Base-by-base conservation (phyloP, 2,797 vertebrate genomes). In the Discoglossus pictus region DNA sequence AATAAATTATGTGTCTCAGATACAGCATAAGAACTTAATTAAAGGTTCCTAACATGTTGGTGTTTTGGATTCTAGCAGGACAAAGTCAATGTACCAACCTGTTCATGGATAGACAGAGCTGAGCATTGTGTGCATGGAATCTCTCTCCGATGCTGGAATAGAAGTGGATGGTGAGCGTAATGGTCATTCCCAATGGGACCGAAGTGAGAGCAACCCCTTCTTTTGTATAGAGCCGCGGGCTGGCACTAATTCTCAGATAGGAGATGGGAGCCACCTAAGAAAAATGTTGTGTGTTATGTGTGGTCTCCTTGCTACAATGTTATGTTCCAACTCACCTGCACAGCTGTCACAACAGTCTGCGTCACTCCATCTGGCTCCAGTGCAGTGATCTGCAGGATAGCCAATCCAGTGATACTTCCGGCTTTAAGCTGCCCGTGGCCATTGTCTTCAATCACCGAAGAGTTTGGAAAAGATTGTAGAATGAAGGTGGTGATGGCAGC, bases 261-360 rank as follows among this genome's bases (percentile, higher is more conserved):
- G 83, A 80, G 64, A 88, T 85, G 0, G 86, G 79, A 27, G 87
- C 85, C 31, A 89, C 86, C 87, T 89, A 69, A 65, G 17, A 50
- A 15, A 16, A 15, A 9, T 51, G 36, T 40, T 47, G 11, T 17
- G 17, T 40, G 20, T 17, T 60, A 42, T 27, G 47, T 39, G 54
- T 40, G 39, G 27, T 7, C 27, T 6, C 1, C 25, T 20, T 42
- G n/a, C 1, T 3, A 1, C 12, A 23, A 15, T 23, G 54, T 11
- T 58, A n/a, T n/a, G n/a, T 44, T 75, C 53, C 34, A 9, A 16
- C 48, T 77, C 63, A 90, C 85, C 86, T 79, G 79, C 48, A 86
- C 80, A 21, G 75, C 84, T 34, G 83, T 82, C 69, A 91, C 69
- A 50, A 83, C 56, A 5, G 82, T 89, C 79, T 88, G 83, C 67